Percentiles rank a stretch among this genome's conserved stretches.
Evolutionary conservation across 2,888 invertebrate genomes (phyloP).

Genomic region (Tuta absoluta): DNA sequence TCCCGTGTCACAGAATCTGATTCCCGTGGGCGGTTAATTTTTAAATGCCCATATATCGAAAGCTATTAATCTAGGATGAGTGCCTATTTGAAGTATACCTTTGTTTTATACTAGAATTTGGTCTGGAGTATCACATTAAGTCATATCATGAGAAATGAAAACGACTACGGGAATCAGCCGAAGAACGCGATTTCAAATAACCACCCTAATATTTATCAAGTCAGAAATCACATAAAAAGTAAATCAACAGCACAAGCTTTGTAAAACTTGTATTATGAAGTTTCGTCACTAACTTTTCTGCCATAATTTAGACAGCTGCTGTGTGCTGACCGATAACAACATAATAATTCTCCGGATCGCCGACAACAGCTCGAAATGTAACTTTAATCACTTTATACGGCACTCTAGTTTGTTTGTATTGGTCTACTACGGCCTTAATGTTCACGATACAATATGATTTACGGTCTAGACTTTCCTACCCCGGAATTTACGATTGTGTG

Average conservation of each 20-base stretch:
- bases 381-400: conserved; percentile 77
- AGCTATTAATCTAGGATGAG: too few relatives aligned
- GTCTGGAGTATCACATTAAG: too few relatives aligned
- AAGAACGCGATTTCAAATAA: too few relatives aligned
- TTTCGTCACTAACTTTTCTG: conserved; percentile 20
- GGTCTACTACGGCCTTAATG: conserved; percentile 60
- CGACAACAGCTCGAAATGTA: conserved; percentile 67
- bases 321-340: conserved; percentile 64
- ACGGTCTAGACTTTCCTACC: conserved; percentile 50
- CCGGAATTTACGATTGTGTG: conserved; percentile 45
- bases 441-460: conserved; percentile 64
- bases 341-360: conserved; percentile 66
- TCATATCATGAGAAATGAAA: too few relatives aligned
- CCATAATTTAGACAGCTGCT: conserved; percentile 43
- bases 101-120: too few relatives aligned
- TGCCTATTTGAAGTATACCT: too few relatives aligned
- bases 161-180: too few relatives aligned
- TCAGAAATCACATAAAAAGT: background rate
- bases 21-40: too few relatives aligned
- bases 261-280: conserved; percentile 16
- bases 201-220: too few relatives aligned
- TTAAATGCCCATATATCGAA: too few relatives aligned
- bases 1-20: too few relatives aligned
- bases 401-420: conserved; percentile 65
- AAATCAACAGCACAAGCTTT: background rate